phyloP scores from a whole-genome alignment of 2,888 invertebrate species.

The Selenia dentaria region DNA sequence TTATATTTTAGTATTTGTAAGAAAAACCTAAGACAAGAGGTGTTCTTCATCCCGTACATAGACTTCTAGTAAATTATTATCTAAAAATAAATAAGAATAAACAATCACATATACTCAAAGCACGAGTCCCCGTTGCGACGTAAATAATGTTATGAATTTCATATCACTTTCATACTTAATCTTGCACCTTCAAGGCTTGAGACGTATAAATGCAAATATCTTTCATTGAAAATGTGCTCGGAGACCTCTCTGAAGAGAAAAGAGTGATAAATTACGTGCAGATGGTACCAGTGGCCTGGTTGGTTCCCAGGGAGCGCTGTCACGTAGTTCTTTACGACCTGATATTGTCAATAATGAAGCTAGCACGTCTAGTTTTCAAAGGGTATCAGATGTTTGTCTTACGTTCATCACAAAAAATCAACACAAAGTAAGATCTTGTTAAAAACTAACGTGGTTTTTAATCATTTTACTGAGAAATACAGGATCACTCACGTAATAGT shows the following conservation, averaged over 20 bases:
- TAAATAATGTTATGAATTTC: slow-evolving; percentile 10
- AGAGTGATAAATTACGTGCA: slow-evolving; percentile 63
- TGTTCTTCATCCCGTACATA: no score
- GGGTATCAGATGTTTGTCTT: slow-evolving; percentile 10
- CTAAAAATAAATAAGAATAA: no score
- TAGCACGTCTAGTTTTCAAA: slow-evolving; percentile 19
- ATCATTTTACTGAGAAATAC: no score
- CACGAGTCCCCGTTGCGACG: neutral
- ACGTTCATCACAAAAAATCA: no score
- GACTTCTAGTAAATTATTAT: no score
- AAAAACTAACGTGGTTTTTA: no score
- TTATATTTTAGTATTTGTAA: no score
- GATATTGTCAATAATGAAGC: slow-evolving; percentile 35
- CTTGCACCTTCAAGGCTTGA: slow-evolving; percentile 32
- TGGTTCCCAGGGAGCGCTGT: slow-evolving; percentile 26
- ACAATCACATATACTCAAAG: no score
- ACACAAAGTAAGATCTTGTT: no score
- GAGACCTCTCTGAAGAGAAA: slow-evolving; percentile 29
- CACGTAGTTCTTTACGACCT: slow-evolving; percentile 19
- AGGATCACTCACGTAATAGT: no score
- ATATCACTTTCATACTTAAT: slow-evolving; percentile 15
- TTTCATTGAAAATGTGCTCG: slow-evolving; percentile 49
- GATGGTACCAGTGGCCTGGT: slow-evolving; percentile 55
- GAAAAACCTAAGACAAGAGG: no score
- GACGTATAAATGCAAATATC: slow-evolving; percentile 46